These are phyloP conservation scores for Antennarius striatus DNA, from an alignment of 2,113 vertebrate genomes.

Conservation along the genomic window DNA sequence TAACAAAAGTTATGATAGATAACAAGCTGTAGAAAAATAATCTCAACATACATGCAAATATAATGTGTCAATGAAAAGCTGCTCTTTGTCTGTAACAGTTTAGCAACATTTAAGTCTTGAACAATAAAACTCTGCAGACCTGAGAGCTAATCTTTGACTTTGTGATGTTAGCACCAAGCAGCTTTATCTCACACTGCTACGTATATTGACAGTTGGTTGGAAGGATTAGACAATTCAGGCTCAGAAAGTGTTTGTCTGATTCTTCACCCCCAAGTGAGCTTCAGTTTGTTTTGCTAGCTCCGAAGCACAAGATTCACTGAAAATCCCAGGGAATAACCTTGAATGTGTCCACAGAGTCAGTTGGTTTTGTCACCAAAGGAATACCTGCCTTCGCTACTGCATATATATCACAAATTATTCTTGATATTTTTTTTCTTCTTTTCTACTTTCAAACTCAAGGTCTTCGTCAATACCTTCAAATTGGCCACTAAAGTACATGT, in stretches of 20 bases:
- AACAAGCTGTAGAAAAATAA: background rate
- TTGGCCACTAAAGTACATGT: no score
- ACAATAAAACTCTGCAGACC: constrained; percentile 22
- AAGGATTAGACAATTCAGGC: no score
- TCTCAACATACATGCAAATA: background rate
- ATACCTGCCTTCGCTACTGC: background rate
- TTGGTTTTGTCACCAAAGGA: constrained; percentile 11
- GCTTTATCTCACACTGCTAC: no score
- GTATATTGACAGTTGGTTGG: no score
- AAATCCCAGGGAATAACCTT: constrained; percentile 18
- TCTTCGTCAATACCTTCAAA: no score
- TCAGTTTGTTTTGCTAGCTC: constrained; percentile 34
- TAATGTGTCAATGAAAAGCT: constrained; percentile 17
- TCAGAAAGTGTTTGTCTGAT: constrained; percentile 26
- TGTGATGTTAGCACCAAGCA: background rate
- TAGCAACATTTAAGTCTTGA: constrained; percentile 3
- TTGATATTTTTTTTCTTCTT: constrained; percentile 14
- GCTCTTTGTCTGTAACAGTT: constrained; percentile 4
- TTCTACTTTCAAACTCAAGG: background rate
- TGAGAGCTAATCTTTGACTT: constrained; percentile 12
- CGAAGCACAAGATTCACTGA: constrained; percentile 24
- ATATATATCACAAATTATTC: background rate
- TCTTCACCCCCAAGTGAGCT: constrained; percentile 43
- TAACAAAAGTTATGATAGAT: background rate
- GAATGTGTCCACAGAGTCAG: constrained; percentile 16